Evolutionary conservation across 2,797 vertebrate genomes (phyloP).

Genomic region (Otolemur crassicaudatus): DNA sequence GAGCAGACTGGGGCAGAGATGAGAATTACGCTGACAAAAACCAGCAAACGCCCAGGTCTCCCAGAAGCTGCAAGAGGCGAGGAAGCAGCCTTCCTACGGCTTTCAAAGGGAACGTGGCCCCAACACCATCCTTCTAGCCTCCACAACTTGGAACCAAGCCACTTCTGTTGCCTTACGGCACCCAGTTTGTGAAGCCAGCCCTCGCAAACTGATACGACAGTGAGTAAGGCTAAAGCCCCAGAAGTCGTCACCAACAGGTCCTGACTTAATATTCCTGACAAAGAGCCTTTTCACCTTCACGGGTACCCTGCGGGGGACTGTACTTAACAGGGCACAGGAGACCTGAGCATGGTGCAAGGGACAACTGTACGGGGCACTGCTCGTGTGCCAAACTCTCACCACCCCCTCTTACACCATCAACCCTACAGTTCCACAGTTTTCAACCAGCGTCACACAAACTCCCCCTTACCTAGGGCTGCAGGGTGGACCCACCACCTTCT

Average conservation of each 20-base stretch:
- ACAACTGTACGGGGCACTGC: accelerated
- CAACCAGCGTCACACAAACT: background rate
- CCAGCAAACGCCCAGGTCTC: background rate
- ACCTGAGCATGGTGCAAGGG: accelerated
- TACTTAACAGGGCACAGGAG: background rate
- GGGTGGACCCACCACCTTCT: too few species aligned
- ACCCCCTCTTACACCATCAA: too few species aligned
- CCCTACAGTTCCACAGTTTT: background rate
- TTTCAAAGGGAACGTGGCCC: background rate
- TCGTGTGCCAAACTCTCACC: background rate
- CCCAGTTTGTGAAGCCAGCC: background rate
- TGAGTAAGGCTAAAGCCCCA: background rate
- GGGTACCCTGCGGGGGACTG: background rate
- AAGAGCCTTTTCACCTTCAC: background rate
- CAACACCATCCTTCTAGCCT: background rate
- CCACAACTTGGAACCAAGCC: background rate
- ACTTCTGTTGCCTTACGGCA: background rate
- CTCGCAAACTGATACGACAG: background rate
- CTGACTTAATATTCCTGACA: background rate
- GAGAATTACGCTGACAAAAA: background rate
- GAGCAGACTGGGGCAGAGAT: background rate
- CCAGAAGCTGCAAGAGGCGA: background rate
- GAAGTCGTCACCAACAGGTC: background rate
- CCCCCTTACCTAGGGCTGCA: background rate
- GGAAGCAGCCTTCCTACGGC: background rate